Evolutionary conservation across 2,888 invertebrate genomes (phyloP).

Genomic region (Macrophya alboannulata): DNA sequence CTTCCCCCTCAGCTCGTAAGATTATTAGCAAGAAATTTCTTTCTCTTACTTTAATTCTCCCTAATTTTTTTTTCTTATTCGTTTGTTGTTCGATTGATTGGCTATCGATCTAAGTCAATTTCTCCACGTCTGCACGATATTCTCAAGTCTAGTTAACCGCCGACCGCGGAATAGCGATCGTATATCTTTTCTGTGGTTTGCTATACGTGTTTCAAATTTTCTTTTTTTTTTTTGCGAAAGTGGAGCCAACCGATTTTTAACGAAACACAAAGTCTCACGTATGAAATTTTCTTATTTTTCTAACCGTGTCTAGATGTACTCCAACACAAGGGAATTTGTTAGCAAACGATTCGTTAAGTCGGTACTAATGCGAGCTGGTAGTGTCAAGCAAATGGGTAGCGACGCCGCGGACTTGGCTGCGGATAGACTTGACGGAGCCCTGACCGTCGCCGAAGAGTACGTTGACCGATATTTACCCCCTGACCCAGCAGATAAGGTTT

Average conservation of each 20-base stretch:
- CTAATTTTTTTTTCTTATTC: conserved; percentile 18
- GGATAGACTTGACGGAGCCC: conserved; percentile 88
- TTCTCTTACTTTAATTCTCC: not conserved
- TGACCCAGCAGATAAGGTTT: conserved; percentile 84
- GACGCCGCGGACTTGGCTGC: conserved; percentile 89
- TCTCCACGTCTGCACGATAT: not conserved
- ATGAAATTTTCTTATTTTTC: not conserved
- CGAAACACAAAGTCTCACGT: not conserved
- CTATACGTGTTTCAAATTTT: not conserved
- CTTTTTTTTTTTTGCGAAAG: not conserved
- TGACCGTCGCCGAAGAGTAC: conserved; percentile 90
- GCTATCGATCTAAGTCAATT: not conserved
- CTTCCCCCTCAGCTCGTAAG: conserved; percentile 93
- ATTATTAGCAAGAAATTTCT: conserved; percentile 57
- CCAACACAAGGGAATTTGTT: conserved; percentile 90
- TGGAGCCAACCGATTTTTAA: not conserved
- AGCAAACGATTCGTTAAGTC: conserved; percentile 84
- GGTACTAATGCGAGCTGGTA: conserved; percentile 90
- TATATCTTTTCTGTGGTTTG: not conserved
- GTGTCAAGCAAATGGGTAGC: conserved; percentile 91
- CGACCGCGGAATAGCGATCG: not conserved
- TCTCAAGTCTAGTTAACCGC: conserved; percentile 11
- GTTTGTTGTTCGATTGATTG: not conserved
- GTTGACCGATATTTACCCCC: conserved; percentile 91
- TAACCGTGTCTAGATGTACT: conserved; percentile 85